Evolutionary conservation across 2,113 vertebrate genomes (phyloP).

Genomic region (Hippolais icterina): DNA sequence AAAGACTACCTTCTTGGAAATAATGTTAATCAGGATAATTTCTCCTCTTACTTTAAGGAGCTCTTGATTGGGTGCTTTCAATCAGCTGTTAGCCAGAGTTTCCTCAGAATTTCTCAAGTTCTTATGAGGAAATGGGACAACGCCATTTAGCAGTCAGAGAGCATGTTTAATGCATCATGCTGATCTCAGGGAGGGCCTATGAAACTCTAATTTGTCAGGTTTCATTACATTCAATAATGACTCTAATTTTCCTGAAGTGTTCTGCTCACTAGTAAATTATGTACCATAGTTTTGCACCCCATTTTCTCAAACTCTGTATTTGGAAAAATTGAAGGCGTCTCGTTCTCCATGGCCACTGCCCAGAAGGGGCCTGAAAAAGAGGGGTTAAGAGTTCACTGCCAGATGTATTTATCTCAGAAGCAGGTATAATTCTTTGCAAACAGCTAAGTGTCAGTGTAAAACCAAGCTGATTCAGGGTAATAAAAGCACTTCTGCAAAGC

Average conservation of each 20-base stretch:
- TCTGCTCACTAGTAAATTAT: slow-evolving; percentile 49
- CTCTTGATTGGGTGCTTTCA: slow-evolving; percentile 29
- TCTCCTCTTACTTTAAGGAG: slow-evolving; percentile 31
- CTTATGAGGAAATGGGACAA: slow-evolving; percentile 26
- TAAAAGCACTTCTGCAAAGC: slow-evolving; percentile 43
- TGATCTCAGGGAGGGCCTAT: slow-evolving; percentile 58
- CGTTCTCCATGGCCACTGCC: neutral
- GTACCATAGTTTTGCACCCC: slow-evolving; percentile 21
- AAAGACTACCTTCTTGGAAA: slow-evolving; percentile 51
- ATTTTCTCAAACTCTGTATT: slow-evolving; percentile 2
- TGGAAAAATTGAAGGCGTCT: neutral
- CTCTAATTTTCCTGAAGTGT: slow-evolving; percentile 48
- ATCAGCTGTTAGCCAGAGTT: slow-evolving; percentile 28
- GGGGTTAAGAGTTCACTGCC: neutral
- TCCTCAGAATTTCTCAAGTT: slow-evolving; percentile 15
- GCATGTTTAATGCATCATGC: slow-evolving; percentile 53
- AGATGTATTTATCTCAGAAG: slow-evolving; percentile 29
- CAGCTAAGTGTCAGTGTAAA: neutral
- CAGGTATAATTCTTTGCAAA: slow-evolving; percentile 24
- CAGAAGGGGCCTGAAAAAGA: neutral
- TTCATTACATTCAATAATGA: slow-evolving; percentile 67
- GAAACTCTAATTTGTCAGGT: slow-evolving; percentile 64
- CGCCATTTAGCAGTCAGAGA: slow-evolving; percentile 43
- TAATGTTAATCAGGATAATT: slow-evolving; percentile 57
- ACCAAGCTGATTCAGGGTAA: slow-evolving; percentile 56